phyloP scores from a whole-genome alignment of 2,888 invertebrate genomes.

The Tineola bisselliella region DNA sequence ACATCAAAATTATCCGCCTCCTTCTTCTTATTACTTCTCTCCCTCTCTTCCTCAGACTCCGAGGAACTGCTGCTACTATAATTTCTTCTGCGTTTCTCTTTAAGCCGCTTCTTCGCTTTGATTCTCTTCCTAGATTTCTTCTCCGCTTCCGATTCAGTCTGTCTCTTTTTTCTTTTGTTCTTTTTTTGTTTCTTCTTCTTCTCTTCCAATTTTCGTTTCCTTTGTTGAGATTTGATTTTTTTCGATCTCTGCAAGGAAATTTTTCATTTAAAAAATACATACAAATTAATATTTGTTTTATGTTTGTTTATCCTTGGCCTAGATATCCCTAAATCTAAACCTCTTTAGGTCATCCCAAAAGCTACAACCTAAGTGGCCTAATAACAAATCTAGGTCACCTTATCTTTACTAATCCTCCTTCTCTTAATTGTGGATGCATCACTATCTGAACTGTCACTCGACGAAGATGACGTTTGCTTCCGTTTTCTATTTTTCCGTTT shows the following conservation, averaged over 20 bases:
- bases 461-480: conserved; percentile 15
- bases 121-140: conserved; percentile 24
- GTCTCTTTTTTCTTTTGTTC: conserved; percentile 26
- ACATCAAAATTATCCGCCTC: conserved; percentile 35
- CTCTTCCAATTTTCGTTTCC: conserved; percentile 21
- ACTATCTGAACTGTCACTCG: neutral
- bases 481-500: conserved; percentile 11
- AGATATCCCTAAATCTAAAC: too few relatives aligned
- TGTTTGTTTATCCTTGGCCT: too few relatives aligned
- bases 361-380: too few relatives aligned
- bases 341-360: too few relatives aligned
- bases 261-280: too few relatives aligned
- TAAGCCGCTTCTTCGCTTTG: conserved; percentile 37
- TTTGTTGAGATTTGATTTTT: conserved; percentile 25
- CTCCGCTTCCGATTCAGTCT: conserved; percentile 26
- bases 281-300: too few relatives aligned
- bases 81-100: conserved; percentile 42
- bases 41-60: conserved; percentile 26
- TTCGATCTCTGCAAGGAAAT: conserved; percentile 4
- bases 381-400: neutral
- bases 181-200: conserved; percentile 40
- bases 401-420: neutral
- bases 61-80: conserved; percentile 21
- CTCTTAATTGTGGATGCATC: neutral
- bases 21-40: conserved; percentile 19